Percentiles rank a stretch among this genome's conserved stretches.
These are phyloP conservation scores for Oceanites oceanicus DNA, from an alignment of 2,113 vertebrate species.

Conservation along the genomic window DNA sequence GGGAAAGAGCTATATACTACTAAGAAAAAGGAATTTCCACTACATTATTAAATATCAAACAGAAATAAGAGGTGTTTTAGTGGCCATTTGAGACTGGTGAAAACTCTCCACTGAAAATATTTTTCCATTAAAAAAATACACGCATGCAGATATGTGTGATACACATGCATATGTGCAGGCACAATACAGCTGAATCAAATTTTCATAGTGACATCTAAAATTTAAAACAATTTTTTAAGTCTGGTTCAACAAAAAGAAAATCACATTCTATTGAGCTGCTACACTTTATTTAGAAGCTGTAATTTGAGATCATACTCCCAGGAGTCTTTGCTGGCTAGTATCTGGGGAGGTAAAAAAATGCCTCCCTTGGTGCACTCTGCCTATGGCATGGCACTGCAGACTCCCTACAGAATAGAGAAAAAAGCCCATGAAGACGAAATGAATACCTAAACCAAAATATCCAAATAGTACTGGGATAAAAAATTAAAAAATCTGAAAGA, in stretches of 20 bases:
- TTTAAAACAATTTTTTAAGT: background rate
- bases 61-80: background rate
- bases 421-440: background rate
- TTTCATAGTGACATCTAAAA: background rate
- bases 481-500: background rate
- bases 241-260: background rate
- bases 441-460: background rate
- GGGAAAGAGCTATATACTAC: background rate
- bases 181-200: background rate
- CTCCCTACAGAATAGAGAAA: background rate
- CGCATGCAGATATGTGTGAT: background rate
- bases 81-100: background rate
- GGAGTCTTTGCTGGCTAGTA: background rate
- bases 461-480: background rate
- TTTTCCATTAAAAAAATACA: background rate
- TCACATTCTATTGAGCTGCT: background rate
- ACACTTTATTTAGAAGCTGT: background rate
- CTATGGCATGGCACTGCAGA: background rate
- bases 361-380: background rate
- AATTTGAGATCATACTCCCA: background rate
- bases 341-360: background rate
- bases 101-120: background rate
- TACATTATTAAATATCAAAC: background rate
- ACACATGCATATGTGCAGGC: background rate
- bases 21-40: background rate